A percentile compares a stretch with the other conserved stretches of the same genome.
phyloP scores from a whole-genome alignment of 2,888 invertebrate genomes.

The Chloromyia formosa region DNA sequence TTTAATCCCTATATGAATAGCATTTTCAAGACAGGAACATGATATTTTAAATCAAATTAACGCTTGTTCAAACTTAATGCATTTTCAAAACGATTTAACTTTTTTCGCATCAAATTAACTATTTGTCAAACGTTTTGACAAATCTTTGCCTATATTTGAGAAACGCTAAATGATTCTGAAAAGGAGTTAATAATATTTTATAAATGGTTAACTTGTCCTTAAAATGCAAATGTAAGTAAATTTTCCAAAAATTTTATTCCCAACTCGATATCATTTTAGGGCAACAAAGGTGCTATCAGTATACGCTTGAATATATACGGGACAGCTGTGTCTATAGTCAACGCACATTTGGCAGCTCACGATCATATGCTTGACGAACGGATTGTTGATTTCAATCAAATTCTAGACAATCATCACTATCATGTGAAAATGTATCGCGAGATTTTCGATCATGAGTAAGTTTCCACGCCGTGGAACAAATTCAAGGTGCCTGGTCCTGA shows the following conservation, averaged over 20 bases:
- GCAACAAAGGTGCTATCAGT: constrained; percentile 95
- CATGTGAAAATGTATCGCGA: constrained; percentile 79
- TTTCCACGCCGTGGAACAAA: constrained; percentile 49
- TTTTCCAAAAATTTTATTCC: too few species aligned
- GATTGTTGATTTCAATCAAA: constrained; percentile 86
- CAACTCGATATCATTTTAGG: constrained; percentile 68
- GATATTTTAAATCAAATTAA: too few species aligned
- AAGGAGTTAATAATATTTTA: too few species aligned
- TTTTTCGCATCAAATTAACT: too few species aligned
- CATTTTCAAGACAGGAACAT: too few species aligned
- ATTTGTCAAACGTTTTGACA: too few species aligned
- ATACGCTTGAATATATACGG: constrained; percentile 88
- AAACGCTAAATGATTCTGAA: not conserved
- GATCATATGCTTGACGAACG: constrained; percentile 85
- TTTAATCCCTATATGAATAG: too few species aligned
- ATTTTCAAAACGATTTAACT: too few species aligned
- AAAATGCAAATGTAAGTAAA: too few species aligned
- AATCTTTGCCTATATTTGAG: too few species aligned
- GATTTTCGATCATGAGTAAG: constrained; percentile 92
- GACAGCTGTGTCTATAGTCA: constrained; percentile 87
- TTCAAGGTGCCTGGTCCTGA: not conserved
- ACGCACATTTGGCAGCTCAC: constrained; percentile 90
- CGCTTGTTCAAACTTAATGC: too few species aligned
- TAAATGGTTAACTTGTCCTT: too few species aligned
- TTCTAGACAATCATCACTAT: constrained; percentile 84